These are phyloP conservation scores for Origma solitaria DNA, from an alignment of 2,113 vertebrate species.

Conservation along the genomic window DNA sequence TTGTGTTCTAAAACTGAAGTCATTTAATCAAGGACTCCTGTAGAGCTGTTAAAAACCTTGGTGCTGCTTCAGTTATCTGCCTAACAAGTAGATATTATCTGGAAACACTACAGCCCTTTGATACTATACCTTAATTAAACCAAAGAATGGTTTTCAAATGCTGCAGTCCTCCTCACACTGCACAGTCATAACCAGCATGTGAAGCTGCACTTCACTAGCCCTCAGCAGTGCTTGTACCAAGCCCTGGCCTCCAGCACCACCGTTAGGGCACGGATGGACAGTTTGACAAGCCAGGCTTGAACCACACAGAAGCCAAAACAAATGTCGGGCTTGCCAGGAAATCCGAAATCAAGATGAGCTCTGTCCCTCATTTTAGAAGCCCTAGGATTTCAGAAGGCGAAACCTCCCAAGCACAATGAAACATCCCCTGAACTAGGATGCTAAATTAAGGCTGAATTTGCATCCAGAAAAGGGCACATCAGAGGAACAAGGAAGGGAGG, in stretches of 20 bases:
- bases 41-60: conserved; percentile 21
- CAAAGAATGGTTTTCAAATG: background rate
- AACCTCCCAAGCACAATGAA: background rate
- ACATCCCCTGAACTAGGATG: background rate
- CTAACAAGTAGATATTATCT: conserved; percentile 39
- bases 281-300: background rate
- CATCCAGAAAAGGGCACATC: background rate
- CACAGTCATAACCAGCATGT: background rate
- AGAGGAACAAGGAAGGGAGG: background rate
- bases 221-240: background rate
- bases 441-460: background rate
- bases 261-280: background rate
- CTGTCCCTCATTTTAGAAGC: background rate
- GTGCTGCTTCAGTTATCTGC: conserved; percentile 39
- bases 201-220: background rate
- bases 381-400: background rate
- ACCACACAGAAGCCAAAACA: background rate
- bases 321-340: background rate
- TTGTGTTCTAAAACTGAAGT: conserved; percentile 5
- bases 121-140: conserved; percentile 18
- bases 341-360: background rate
- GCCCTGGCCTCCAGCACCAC: background rate
- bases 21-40: conserved; percentile 4
- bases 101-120: conserved; percentile 22
- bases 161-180: background rate